These are phyloP conservation scores for Caerostris darwini DNA, from an alignment of 1,140 invertebrate genomes.

Conservation along the genomic window DNA sequence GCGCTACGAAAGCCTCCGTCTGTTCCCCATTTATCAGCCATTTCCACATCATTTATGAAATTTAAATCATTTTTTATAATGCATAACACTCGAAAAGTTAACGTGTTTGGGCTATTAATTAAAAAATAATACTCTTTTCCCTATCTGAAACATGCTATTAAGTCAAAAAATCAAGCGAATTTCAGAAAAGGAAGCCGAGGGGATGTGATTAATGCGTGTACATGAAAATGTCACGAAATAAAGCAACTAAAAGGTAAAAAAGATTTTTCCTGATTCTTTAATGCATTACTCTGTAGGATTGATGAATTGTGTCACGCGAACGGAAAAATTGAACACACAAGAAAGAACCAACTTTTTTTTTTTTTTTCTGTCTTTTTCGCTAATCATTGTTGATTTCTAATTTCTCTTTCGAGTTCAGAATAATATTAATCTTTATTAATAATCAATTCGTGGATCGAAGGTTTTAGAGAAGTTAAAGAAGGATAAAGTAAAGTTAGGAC, in stretches of 20 bases:
- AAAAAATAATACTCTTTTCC: constrained; percentile 25
- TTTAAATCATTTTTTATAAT: neutral
- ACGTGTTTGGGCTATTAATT: constrained; percentile 50
- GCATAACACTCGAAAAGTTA: neutral
- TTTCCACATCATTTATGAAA: constrained; percentile 36
- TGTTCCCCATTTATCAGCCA: neutral
- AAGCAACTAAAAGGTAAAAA: constrained; percentile 56
- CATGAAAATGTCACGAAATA: constrained; percentile 67
- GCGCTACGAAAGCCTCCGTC: neutral
- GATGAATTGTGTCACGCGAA: constrained; percentile 60
- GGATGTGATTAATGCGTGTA: constrained; percentile 67
- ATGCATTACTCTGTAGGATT: constrained; percentile 43
- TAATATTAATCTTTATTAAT: neutral
- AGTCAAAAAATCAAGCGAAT: neutral
- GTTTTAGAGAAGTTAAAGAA: neutral
- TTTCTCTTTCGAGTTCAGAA: no score
- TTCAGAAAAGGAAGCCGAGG: neutral
- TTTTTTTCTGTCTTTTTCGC: neutral
- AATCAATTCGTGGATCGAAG: neutral
- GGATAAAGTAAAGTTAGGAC: neutral
- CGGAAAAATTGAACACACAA: neutral
- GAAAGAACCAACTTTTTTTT: neutral
- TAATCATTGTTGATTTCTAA: neutral
- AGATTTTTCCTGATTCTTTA: constrained; percentile 56
- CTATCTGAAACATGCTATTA: constrained; percentile 8